Base-by-base conservation (phyloP, 1,140 invertebrate genomes). In the Zaprionus davidi region DNA sequence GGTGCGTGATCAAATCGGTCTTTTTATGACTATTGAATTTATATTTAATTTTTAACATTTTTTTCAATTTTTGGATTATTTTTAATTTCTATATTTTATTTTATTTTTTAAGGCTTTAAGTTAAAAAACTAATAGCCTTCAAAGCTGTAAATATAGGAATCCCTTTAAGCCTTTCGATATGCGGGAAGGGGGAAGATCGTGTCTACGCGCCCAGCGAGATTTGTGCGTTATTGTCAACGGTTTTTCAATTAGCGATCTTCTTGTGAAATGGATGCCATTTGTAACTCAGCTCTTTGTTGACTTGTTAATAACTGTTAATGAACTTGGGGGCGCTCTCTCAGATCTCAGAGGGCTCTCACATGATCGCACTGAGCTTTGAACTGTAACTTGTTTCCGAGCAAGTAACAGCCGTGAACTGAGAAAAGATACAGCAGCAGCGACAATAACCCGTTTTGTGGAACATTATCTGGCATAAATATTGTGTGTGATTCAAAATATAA, bases 121-220 rank as follows among this genome's bases (percentile, higher is more conserved):
- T n/a, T n/a, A n/a, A n/a, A n/a, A n/a, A n/a, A n/a, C n/a, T n/a
- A n/a, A n/a, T n/a, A n/a, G n/a, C n/a, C n/a, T n/a, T n/a, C n/a
- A n/a, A n/a, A n/a, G n/a, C n/a, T n/a, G n/a, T n/a, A n/a, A n/a
- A n/a, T n/a, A n/a, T n/a, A n/a, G n/a, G n/a, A n/a, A n/a, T n/a
- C n/a, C n/a, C n/a, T n/a, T n/a, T n/a, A n/a, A n/a, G 57, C 72
- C 51, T 77, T 78, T 78, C 81, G 67, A 78, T 78, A 41, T 56
- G n/a, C 0, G 26, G 1, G 26, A 7, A 7, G 26, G 6, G 26
- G 2, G 3, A 31, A 34, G 31, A 34, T 34, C 31, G 28, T 34
- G 38, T 22, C 44, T 46, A 46, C 5, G 11, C 15, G 12, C 38
- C 38, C 38, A 2, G 46, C 17, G 20, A 24, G 20, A 22, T 49